A percentile compares a stretch with the other conserved stretches of the same genome.
Evolutionary conservation across 2,797 vertebrate species (phyloP).

Genomic region (Heliangelus exortis): DNA sequence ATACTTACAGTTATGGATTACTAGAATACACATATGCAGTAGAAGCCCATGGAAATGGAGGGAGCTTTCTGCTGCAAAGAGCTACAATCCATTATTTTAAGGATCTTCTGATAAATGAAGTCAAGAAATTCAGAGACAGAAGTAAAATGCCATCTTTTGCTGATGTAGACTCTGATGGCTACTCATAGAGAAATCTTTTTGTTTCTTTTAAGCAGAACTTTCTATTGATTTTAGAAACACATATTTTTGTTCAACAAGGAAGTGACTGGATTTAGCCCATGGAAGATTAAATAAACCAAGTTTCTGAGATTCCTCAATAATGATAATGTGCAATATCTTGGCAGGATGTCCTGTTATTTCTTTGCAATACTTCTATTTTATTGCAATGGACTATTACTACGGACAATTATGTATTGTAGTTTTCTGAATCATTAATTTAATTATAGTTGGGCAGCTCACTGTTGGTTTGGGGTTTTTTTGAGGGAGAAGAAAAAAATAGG

Average conservation of each 20-base stretch:
- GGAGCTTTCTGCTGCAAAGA: slow-evolving; percentile 20
- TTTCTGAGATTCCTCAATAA: neutral
- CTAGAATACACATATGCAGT: slow-evolving; percentile 52
- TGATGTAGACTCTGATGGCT: neutral
- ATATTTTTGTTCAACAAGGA: neutral
- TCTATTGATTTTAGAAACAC: neutral
- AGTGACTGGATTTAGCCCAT: neutral
- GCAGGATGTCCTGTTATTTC: neutral
- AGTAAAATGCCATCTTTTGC: neutral
- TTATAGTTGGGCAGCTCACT: neutral
- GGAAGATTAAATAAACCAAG: neutral
- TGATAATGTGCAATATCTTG: neutral
- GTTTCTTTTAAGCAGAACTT: neutral
- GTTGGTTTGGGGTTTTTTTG: neutral
- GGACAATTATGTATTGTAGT: neutral
- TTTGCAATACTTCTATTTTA: neutral
- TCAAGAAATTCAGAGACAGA: neutral
- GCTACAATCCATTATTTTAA: slow-evolving; percentile 46
- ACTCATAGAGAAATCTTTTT: neutral
- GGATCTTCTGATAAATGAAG: slow-evolving; percentile 14
- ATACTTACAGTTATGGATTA: slow-evolving; percentile 45
- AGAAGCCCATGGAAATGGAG: slow-evolving; percentile 55
- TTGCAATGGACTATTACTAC: neutral
- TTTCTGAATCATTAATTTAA: neutral
- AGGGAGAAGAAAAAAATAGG: neutral